Conservation (phyloP, 2,888 invertebrate genomes). For the Trissolcus japonicus region DNA sequence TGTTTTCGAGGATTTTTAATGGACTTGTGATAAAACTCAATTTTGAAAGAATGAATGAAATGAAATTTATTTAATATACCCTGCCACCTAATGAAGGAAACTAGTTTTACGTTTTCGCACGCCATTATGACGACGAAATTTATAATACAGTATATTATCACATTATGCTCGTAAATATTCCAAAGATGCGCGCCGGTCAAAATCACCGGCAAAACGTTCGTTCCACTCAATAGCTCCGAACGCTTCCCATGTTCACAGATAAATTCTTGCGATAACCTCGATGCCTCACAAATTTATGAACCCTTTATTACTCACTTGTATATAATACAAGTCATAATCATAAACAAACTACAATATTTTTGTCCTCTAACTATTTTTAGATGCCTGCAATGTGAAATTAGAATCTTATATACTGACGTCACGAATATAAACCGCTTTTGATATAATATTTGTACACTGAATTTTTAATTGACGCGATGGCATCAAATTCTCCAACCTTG, state of each 20-base stretch:
- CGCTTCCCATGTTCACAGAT: conserved; percentile 55
- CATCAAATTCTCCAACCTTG: not conserved
- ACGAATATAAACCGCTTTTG: conserved; percentile 7
- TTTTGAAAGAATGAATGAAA: not conserved
- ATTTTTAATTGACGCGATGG: conserved; percentile 33
- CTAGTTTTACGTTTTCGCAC: conserved; percentile 46
- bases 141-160: conserved; percentile 52
- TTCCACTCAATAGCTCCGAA: conserved; percentile 54
- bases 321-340: conserved; percentile 55
- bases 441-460: conserved; percentile 18
- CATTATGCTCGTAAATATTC: conserved; percentile 54
- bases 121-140: conserved; percentile 52
- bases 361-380: conserved; percentile 24
- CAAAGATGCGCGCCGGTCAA: conserved; percentile 47
- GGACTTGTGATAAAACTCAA: not conserved
- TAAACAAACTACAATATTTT: conserved; percentile 50
- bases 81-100: conserved; percentile 33
- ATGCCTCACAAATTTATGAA: conserved; percentile 57
- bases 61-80: not conserved
- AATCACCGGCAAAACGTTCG: conserved; percentile 43
- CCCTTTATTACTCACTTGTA: conserved; percentile 57
- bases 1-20: conserved; percentile 1
- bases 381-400: conserved; percentile 36
- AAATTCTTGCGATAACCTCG: conserved; percentile 56
- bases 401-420: conserved; percentile 25